Base-by-base conservation (phyloP, 1,140 invertebrate species). In the Anastrepha ludens region DNA sequence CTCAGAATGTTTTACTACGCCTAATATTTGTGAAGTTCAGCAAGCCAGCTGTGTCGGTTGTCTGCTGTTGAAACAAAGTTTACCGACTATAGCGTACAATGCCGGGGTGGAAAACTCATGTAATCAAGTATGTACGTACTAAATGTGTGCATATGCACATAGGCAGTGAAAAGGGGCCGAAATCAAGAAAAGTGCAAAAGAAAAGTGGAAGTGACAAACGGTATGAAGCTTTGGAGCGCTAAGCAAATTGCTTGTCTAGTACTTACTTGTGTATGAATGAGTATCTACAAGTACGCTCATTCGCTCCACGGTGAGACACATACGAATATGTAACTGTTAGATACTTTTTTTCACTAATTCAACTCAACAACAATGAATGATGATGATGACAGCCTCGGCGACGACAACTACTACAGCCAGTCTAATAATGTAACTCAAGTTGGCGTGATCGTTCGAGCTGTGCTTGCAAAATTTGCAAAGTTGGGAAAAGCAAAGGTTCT, bases 401-500 rank as follows among this genome's bases (percentile, higher is more conserved):
- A 29, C 44, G 74, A 55, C 47, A 81, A 20, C n/a, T 55, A 20
- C 6, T 41, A 41, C 15, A 81, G 17, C 55, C 74, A 81, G 74
- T 81, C 74, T 81, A 81, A 81, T 81, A 81, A 81, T 81, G 74
- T 81, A 81, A 81, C 74, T 81, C 74, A 81, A 81, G 47, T 81
- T 55, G 74, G 6, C 20, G 74, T 81, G 74, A 58, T 47, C n/a
- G 74, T 15, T 55, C 74, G 74, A 81, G 74, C 74, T 50, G 74
- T 20, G 47, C 7, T 81, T 55, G 74, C 15, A 15, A 78, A 78
- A 17, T 78, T 47, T 78, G 70, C 70, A 78, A 78, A 78, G 44
- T 78, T 55, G 47, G 17, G 47, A 81, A 62, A 62, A 62, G 13
- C n/a, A 62, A 17, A 62, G 4, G 15, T 62, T 62, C 50, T 62